Evolutionary conservation across 2,888 invertebrate species (phyloP).

Genomic region (Noctua janthe): DNA sequence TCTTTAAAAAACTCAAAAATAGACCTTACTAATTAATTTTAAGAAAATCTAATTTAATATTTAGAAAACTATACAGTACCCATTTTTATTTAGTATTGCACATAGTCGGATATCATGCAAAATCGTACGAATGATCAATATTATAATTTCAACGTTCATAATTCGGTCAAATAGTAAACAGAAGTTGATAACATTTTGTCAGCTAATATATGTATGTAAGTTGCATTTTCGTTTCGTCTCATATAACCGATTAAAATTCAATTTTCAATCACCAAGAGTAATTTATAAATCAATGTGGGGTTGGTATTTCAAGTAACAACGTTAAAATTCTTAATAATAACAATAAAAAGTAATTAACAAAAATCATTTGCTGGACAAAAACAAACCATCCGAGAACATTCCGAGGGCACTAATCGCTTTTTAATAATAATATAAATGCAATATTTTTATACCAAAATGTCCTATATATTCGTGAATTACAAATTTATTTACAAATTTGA

Average conservation of each 20-base stretch:
- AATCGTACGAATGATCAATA: constrained; percentile 79
- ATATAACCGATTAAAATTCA: constrained; percentile 54
- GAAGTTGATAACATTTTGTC: constrained; percentile 51
- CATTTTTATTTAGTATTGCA: constrained; percentile 85
- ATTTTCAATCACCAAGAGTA: constrained; percentile 69
- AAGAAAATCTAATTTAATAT: constrained; percentile 79
- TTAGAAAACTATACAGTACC: constrained; percentile 82
- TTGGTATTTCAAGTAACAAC: constrained; percentile 87
- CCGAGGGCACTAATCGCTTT: constrained; percentile 80
- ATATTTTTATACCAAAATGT: constrained; percentile 85
- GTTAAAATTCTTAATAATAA: constrained; percentile 90
- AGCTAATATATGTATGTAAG: constrained; percentile 43
- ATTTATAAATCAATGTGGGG: constrained; percentile 72
- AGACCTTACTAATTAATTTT: constrained; percentile 79
- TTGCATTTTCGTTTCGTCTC: constrained; percentile 55
- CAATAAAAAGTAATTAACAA: constrained; percentile 90
- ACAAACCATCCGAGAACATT: constrained; percentile 88
- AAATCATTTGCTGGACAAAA: constrained; percentile 82
- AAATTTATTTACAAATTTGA: constrained; percentile 87
- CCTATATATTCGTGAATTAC: constrained; percentile 85
- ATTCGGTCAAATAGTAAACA: constrained; percentile 61
- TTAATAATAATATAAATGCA: constrained; percentile 86
- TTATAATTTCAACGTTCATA: constrained; percentile 58
- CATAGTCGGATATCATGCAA: constrained; percentile 84
- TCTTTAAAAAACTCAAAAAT: constrained; percentile 78